phyloP scores from a whole-genome alignment of 2,113 vertebrate genomes.

The Microtus oregoni region DNA sequence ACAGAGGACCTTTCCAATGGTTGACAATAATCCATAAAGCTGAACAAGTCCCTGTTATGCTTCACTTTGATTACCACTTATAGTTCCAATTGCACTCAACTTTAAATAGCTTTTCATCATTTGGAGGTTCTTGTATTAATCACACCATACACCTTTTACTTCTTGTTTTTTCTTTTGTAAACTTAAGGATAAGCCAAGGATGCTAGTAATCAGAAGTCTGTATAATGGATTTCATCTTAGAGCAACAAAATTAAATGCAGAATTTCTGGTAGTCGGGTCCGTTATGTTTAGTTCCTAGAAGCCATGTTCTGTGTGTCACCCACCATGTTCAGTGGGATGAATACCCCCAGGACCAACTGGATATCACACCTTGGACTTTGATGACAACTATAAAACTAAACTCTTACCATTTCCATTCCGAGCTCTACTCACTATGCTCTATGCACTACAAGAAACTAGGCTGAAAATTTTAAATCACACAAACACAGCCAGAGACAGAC shows the following conservation, averaged over 20 bases:
- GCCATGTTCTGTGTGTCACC: not conserved
- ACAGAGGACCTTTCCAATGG: not conserved
- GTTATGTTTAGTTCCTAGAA: not conserved
- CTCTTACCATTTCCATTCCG: too few species aligned
- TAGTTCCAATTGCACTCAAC: not conserved
- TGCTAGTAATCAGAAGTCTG: not conserved
- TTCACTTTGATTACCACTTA: not conserved
- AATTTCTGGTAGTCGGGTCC: not conserved
- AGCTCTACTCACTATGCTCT: too few species aligned
- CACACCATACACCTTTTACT: rapidly evolving
- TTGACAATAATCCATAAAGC: not conserved
- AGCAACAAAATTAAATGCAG: not conserved
- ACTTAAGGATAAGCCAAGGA: not conserved
- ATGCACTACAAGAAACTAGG: too few species aligned
- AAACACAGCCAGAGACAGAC: too few species aligned
- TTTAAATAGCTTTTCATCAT: not conserved
- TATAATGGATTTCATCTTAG: not conserved
- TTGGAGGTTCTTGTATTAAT: not conserved
- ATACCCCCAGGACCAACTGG: not conserved
- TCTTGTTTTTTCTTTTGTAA: not conserved
- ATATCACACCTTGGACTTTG: not conserved
- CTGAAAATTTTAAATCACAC: too few species aligned
- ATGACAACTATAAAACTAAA: not conserved
- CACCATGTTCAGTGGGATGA: not conserved
- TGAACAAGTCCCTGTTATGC: rapidly evolving